phyloP scores from a whole-genome alignment of 2,113 vertebrate genomes.

The Antechinus flavipes region DNA sequence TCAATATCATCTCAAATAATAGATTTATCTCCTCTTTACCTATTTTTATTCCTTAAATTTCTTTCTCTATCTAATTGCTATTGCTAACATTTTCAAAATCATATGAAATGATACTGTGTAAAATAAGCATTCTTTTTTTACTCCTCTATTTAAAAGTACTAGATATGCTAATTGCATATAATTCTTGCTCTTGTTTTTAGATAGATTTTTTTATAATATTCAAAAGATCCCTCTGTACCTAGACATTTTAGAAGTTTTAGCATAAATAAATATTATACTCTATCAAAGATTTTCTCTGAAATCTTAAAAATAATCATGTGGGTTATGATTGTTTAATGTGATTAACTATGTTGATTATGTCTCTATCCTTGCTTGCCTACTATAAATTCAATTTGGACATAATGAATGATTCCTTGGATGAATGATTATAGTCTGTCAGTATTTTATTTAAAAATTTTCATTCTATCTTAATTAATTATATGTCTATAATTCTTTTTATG shows the following conservation, averaged over 20 bases:
- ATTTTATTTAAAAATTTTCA: too few species aligned
- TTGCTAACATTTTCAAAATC: too few species aligned
- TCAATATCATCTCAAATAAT: too few species aligned
- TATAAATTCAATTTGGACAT: background rate
- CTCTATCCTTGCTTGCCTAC: background rate
- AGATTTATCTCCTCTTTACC: too few species aligned
- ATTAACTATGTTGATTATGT: background rate
- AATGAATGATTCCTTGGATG: background rate
- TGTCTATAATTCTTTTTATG: too few species aligned
- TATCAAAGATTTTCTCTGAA: background rate
- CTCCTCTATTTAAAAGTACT: too few species aligned
- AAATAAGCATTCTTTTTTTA: too few species aligned
- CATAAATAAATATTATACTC: background rate
- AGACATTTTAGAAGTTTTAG: background rate
- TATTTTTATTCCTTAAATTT: too few species aligned
- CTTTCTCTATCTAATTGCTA: too few species aligned
- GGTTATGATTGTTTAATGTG: background rate
- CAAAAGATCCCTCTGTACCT: background rate
- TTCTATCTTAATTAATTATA: too few species aligned
- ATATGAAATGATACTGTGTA: too few species aligned
- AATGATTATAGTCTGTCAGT: background rate
- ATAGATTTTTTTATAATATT: background rate
- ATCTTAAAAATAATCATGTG: background rate
- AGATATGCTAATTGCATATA: too few species aligned
- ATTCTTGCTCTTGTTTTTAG: background rate